phyloP scores from a whole-genome alignment of 2,113 vertebrate genomes.

The Ophiodon elongatus region DNA sequence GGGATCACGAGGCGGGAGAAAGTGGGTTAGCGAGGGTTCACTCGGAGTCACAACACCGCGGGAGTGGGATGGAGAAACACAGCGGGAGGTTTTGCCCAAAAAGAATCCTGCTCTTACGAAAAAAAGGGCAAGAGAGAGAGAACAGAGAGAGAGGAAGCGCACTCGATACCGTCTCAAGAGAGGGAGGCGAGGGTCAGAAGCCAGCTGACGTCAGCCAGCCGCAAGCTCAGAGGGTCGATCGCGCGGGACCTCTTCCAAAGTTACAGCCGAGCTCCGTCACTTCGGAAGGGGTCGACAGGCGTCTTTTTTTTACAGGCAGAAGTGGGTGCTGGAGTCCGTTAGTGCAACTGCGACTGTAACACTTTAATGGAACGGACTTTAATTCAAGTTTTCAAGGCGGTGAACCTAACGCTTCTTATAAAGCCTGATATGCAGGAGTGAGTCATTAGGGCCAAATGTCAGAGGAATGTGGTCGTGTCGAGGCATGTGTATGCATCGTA shows the following conservation, averaged over 20 bases:
- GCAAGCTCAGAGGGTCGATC: not conserved
- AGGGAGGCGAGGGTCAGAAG: slow-evolving; percentile 32
- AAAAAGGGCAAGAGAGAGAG: slow-evolving; percentile 63
- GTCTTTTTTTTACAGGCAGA: slow-evolving; percentile 44
- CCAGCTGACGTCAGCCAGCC: slow-evolving; percentile 39
- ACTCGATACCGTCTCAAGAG: slow-evolving; percentile 57
- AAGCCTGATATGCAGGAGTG: slow-evolving; percentile 31
- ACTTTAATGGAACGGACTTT: slow-evolving; percentile 48
- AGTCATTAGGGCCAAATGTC: slow-evolving; percentile 70
- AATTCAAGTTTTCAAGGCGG: slow-evolving; percentile 51
- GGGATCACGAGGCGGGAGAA: slow-evolving; percentile 45
- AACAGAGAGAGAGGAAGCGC: slow-evolving; percentile 18
- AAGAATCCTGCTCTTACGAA: slow-evolving; percentile 61
- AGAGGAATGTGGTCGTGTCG: slow-evolving; percentile 27
- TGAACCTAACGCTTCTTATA: slow-evolving; percentile 47
- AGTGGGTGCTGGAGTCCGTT: slow-evolving; percentile 51
- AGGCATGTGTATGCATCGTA: slow-evolving; percentile 43
- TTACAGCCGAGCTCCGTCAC: slow-evolving; percentile 17
- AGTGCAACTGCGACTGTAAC: slow-evolving; percentile 34
- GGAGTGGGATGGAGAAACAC: slow-evolving; percentile 52
- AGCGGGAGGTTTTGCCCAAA: slow-evolving; percentile 51
- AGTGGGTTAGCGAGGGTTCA: slow-evolving; percentile 61
- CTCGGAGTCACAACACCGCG: slow-evolving; percentile 38
- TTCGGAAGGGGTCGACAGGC: slow-evolving; percentile 27
- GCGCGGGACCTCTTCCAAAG: not conserved